Base-by-base conservation (phyloP, 1,140 invertebrate genomes). In the Ladona fulva region DNA sequence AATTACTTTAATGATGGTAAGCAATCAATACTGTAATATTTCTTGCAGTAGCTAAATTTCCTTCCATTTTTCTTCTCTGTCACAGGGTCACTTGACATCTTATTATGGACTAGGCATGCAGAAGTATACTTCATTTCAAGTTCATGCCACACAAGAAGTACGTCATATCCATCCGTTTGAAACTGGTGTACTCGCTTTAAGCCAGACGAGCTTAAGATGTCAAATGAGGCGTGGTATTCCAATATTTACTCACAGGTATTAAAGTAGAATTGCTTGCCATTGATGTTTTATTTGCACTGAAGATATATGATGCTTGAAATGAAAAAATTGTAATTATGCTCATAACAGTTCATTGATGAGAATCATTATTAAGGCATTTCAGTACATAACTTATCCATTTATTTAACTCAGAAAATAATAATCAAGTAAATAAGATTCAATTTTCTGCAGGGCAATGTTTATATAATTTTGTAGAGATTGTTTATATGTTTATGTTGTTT, bases 111-210 rank as follows among this genome's bases (percentile, higher is more conserved):
- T 91, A 44, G 88, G 89, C 44, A 88, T 97, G 86, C 93, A 97
- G 84, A 98, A 97, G 83, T 97, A 98, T 83, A 97, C 96, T 29
- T 94, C 93, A 42, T 95, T 95, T 82, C 92, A 95, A 92, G 92
- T 97, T 19, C 94, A 97, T 84, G 87, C 91, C 52, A 89, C 87
- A 16, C 93, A 97, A 83, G 95, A 97, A 84, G 90, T 98, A 24
- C 88, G 96, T 76, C 94, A 96, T 82, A 92, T 97, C 79, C 85
- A 93, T 78, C 91, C 94, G 0, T 85, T 93, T 22, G 93, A 96
- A 81, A 88, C 91, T 77, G 94, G 95, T 73, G 90, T 98, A 66
- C 88, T 97, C 78, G 91, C 91, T 74, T 85, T 98, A 25, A 97
- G 94, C 0, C 93, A 93, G 80, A 92, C 91, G 79, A 88, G 89